phyloP scores from a whole-genome alignment of 2,113 vertebrate species.

The Prochilodus magdalenae region DNA sequence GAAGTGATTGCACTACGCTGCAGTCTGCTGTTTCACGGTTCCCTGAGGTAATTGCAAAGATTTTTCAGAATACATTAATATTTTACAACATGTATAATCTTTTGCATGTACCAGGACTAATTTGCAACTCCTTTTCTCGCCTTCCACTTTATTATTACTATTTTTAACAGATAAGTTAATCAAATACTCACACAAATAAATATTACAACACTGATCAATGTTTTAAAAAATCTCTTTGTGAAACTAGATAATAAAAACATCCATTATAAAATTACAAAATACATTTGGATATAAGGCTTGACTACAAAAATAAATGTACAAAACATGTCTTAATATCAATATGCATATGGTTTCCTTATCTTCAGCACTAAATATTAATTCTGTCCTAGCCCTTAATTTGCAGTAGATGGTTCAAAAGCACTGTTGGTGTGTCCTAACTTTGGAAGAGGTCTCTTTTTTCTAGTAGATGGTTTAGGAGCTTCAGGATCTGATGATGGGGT shows the following conservation, averaged over 20 bases:
- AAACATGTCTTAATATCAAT: neutral
- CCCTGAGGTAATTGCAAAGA: neutral
- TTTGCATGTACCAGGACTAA: neutral
- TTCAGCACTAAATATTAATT: constrained; percentile 2
- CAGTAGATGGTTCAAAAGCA: constrained; percentile 75
- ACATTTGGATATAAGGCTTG: constrained; percentile 29
- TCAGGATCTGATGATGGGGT: constrained; percentile 67
- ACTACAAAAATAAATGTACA: constrained; percentile 23
- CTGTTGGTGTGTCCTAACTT: constrained; percentile 70
- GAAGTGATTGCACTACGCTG: neutral
- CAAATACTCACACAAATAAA: neutral
- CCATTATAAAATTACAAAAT: constrained; percentile 43
- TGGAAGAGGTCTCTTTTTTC: constrained; percentile 73
- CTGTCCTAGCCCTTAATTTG: constrained; percentile 8
- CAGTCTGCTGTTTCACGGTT: neutral
- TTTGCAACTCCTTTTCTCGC: neutral
- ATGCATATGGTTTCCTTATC: constrained; percentile 6
- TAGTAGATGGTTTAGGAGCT: constrained; percentile 52
- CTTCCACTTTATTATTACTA: neutral
- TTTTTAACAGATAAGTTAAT: neutral
- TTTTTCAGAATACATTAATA: neutral
- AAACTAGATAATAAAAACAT: constrained; percentile 19
- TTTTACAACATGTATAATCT: neutral
- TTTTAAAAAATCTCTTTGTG: neutral
- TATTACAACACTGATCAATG: neutral